Base-by-base conservation (phyloP, 2,113 vertebrate genomes). In the Scortum barcoo region DNA sequence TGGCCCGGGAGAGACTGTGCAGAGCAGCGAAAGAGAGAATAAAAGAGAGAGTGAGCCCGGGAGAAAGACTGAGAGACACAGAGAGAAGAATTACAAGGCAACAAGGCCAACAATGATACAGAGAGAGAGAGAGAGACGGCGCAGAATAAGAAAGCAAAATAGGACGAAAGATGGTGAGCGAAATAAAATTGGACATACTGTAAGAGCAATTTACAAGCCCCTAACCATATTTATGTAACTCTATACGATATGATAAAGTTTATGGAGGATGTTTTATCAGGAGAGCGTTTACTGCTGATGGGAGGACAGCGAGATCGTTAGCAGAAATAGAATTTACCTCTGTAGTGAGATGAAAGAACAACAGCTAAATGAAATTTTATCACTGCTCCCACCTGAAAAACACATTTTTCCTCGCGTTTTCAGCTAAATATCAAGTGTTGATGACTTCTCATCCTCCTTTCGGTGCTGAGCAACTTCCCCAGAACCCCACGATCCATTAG, bases 1-100 rank as follows among this genome's bases (percentile, higher is more conserved):
- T 86, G 88, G 86, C 89, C 90, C 30, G 56, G 68, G 90, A 91
- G 81, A 86, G 88, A 50, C 67, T 72, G 81, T 82, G 87, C 72
- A 86, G 84, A 68, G 79, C 74, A 78, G 86, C 42, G 33, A 79
- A 76, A 67, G 81, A 61, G 78, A 84, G 79, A 72, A 73, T 57
- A 58, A 87, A 68, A 78, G 77, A 75, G 57, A 77, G 60, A 60
- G 44, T 0, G 10, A 66, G 74, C 53, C 30, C 50, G 40, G 58
- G 78, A 73, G 54, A 76, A 54, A 65, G 44, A 84, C 28, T 79
- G 63, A 79, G 65, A 80, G 76, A 72, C 5, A 2, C 56, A 30
- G 56, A 61, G 62, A 76, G 76, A 83, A 74, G 68, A 70, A 84
- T 75, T 72, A 83, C 72, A 65, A 84, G 69, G 57, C 54, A 84